Percentiles rank a stretch among this genome's conserved stretches.
Conservation (phyloP, 2,113 vertebrate species). For the Leuciscus idus region DNA sequence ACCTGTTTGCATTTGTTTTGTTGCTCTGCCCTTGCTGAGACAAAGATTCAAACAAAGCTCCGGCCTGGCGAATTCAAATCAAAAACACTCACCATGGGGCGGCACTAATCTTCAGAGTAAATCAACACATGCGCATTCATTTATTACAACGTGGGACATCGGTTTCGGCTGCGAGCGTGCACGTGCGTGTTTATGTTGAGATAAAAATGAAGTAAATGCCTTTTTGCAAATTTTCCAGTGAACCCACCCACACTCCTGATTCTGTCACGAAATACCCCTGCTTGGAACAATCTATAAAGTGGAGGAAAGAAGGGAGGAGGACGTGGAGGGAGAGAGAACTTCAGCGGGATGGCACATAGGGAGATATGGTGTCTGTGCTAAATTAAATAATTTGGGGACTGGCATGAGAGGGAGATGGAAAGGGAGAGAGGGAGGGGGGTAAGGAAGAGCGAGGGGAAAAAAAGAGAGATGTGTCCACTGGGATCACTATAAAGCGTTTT, state of each 20-base stretch:
- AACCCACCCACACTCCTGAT: conserved; percentile 25
- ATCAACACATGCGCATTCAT: conserved; percentile 61
- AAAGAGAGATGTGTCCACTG: conserved; percentile 52
- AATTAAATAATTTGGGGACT: conserved; percentile 61
- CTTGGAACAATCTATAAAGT: conserved; percentile 55
- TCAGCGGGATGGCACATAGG: conserved; percentile 50
- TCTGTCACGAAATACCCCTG: conserved; percentile 50
- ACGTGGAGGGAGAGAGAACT: conserved; percentile 44
- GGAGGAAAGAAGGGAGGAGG: conserved; percentile 43
- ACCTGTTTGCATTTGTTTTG: conserved; percentile 61
- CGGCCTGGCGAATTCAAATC: conserved; percentile 61
- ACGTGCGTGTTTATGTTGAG: conserved; percentile 49
- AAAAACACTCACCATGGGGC: conserved; percentile 57
- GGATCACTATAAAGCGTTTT: conserved; percentile 42
- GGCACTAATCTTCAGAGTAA: conserved; percentile 62
- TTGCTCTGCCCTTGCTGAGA: conserved; percentile 50
- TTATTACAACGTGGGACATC: conserved; percentile 51
- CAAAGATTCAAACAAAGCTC: conserved; percentile 54
- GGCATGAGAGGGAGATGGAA: conserved; percentile 45
- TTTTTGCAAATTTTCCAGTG: conserved; percentile 54
- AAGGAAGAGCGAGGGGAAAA: not conserved
- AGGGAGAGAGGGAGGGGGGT: not conserved
- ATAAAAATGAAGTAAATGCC: conserved; percentile 54
- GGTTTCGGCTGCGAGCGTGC: conserved; percentile 35
- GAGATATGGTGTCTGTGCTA: conserved; percentile 60